phyloP scores from a whole-genome alignment of 2,797 vertebrate genomes.

The Darevskia mixta region DNA sequence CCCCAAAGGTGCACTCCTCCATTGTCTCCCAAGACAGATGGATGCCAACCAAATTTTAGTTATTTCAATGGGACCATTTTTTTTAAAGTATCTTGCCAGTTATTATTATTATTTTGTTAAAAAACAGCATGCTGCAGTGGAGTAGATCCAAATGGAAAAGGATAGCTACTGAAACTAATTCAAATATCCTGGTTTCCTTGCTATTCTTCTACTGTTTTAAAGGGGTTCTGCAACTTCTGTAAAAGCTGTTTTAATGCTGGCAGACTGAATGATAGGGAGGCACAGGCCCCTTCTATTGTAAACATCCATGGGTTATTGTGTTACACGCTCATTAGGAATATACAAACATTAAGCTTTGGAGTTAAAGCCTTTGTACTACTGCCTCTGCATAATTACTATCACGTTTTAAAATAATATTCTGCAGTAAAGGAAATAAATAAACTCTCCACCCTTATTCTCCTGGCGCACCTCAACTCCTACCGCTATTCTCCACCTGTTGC shows the following conservation, averaged over 20 bases:
- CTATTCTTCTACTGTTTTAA: conserved; percentile 17
- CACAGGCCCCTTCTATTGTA: conserved; percentile 11
- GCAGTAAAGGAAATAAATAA: neutral
- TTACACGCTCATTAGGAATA: conserved; percentile 2
- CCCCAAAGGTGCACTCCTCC: no score
- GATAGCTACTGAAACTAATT: conserved; percentile 12
- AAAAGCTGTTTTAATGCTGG: conserved; percentile 25
- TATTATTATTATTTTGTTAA: conserved; percentile 38
- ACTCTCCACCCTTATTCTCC: neutral
- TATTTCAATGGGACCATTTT: conserved; percentile 22
- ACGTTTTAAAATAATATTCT: neutral
- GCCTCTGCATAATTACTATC: neutral
- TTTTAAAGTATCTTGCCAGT: conserved; percentile 19
- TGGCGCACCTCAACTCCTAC: neutral
- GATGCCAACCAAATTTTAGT: conserved; percentile 14
- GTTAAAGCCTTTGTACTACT: conserved; percentile 38
- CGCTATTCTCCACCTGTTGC: neutral
- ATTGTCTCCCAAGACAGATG: no score
- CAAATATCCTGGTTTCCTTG: conserved; percentile 29
- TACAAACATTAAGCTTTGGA: conserved; percentile 27
- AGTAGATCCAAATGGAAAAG: conserved; percentile 11
- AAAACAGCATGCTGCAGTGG: conserved; percentile 34
- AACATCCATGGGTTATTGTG: neutral
- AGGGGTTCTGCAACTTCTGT: conserved; percentile 12
- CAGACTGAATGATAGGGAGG: neutral